Base-by-base conservation (phyloP, 2,888 invertebrate species). In the Andrena praecox region DNA sequence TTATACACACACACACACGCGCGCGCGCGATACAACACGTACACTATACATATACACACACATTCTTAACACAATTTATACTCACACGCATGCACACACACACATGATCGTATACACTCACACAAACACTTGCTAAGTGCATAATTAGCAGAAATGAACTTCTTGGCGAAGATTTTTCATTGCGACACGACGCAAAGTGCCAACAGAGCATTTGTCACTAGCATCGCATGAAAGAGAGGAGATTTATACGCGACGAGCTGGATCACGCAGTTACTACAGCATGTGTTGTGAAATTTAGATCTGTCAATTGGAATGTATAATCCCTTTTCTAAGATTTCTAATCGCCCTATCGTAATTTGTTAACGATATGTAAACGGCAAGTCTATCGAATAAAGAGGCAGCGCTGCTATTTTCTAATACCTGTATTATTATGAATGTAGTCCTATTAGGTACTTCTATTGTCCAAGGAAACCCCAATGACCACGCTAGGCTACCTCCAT, bases 341-440 rank as follows among this genome's bases (percentile, higher is more conserved):
- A 78, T 48, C 59, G 10, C 68, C 16, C 50, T 27, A 31, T 59
- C 42, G 50, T n/a, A 33, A 75, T 54, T 69, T 56, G 42, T 31
- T 73, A 64, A 59, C 64, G 52, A 69, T 52, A 59, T 68, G 52
- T 81, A 63, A 70, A 63, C 66, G 48, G 71, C 31, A 71, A 78
- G 20, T 85, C 76, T 85, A 76, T 64, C 60, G 59, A 82, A 87
- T 84, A 85, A 82, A 84, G 70, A 80, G 31, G 72, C 86, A 70
- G 60, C 71, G 69, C 78, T 86, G 82, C 66, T 82, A 86, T 86
- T 80, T 89, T 88, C 54, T 85, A 85, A 75, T 77, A 81, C 29
- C 64, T 70, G 56, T 67, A 62, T 75, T 8, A 63, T 63, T 33
- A 3, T 60, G 20, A 3, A 12, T 48, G 16, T 48, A 16, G 20